Conservation (phyloP, 2,113 vertebrate genomes). For the Boulengerochromis microlepis region DNA sequence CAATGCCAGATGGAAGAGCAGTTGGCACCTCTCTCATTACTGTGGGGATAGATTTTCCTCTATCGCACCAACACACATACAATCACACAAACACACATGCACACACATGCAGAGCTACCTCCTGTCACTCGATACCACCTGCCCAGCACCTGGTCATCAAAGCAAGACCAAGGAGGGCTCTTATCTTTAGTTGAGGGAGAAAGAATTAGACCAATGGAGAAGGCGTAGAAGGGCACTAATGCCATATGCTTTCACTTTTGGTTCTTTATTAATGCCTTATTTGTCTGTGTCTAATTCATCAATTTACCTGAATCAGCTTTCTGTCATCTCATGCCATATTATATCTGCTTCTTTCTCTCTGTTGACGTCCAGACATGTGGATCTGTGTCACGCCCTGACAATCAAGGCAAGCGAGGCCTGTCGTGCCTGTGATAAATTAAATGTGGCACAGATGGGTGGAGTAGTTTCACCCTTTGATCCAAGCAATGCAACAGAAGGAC, state of each 20-base stretch:
- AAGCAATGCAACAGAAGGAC: constrained; percentile 52
- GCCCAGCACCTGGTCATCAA: constrained; percentile 63
- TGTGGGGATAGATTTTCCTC: constrained; percentile 56
- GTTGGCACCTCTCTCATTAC: constrained; percentile 66
- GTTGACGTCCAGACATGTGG: not conserved
- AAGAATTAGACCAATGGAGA: not conserved
- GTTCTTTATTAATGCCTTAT: not conserved
- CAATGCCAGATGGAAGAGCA: constrained; percentile 68
- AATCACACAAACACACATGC: not conserved
- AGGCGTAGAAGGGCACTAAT: not conserved
- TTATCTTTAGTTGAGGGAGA: constrained; percentile 14
- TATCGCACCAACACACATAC: constrained; percentile 5
- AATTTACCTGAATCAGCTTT: constrained; percentile 11
- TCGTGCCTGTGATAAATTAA: constrained; percentile 27
- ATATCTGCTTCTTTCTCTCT: not conserved
- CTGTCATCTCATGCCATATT: not conserved
- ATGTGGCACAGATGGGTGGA: constrained; percentile 51
- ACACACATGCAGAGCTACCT: constrained; percentile 36
- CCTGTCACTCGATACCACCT: constrained; percentile 60
- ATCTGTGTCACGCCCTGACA: constrained; percentile 28
- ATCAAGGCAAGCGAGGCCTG: constrained; percentile 16
- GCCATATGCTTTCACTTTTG: constrained; percentile 28
- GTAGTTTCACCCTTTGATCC: constrained; percentile 51
- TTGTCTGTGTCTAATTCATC: not conserved
- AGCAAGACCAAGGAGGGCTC: constrained; percentile 38